Conservation (phyloP, 2,888 invertebrate genomes). For the Timema podura region DNA sequence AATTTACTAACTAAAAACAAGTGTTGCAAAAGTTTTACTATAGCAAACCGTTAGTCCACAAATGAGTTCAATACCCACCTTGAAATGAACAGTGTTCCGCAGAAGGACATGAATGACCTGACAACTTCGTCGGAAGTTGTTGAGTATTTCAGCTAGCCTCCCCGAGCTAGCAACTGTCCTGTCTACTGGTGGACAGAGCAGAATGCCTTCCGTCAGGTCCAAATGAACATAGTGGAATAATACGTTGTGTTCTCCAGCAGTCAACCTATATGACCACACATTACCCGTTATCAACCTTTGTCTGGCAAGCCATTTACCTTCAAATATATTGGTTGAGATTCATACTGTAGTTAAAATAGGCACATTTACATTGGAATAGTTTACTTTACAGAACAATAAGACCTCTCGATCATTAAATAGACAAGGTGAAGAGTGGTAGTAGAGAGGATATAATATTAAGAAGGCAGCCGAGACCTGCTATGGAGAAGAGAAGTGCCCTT, state of each 20-base stretch:
- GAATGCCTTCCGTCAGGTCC: constrained; percentile 65
- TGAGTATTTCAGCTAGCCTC: constrained; percentile 56
- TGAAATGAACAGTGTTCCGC: constrained; percentile 61
- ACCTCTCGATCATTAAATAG: not conserved
- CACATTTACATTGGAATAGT: too few species aligned
- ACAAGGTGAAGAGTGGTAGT: too few species aligned
- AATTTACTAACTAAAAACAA: too few species aligned
- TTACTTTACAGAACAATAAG: too few species aligned
- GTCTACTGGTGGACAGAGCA: constrained; percentile 57
- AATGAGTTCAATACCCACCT: constrained; percentile 42
- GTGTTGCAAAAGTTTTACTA: not conserved
- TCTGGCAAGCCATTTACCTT: too few species aligned
- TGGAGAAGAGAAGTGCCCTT: too few species aligned
- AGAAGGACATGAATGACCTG: constrained; percentile 69
- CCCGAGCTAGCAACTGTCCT: constrained; percentile 33
- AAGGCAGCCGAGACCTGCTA: too few species aligned
- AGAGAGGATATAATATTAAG: too few species aligned
- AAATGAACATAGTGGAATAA: constrained; percentile 72
- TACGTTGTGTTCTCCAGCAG: constrained; percentile 66
- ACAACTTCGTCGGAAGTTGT: constrained; percentile 67
- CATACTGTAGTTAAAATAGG: too few species aligned
- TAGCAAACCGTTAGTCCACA: not conserved
- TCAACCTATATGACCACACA: constrained; percentile 49
- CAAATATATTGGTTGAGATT: too few species aligned
- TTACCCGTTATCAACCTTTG: not conserved